Evolutionary conservation across 2,113 vertebrate species (phyloP).

Genomic region (Podarcis cretensis): DNA sequence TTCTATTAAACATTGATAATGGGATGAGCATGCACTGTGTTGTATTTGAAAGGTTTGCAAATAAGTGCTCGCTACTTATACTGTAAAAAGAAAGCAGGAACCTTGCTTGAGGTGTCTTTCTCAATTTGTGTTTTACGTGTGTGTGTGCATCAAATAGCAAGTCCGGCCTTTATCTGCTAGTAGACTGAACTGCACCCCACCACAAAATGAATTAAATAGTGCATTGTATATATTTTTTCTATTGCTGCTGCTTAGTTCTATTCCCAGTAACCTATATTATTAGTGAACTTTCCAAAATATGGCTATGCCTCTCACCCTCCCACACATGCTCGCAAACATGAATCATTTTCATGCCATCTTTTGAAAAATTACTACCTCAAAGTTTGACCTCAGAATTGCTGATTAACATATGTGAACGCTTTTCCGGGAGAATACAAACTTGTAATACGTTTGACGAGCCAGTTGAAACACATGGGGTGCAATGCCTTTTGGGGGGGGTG

Average conservation of each 20-base stretch:
- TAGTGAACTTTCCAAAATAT: constrained; percentile 57
- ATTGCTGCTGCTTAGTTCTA: constrained; percentile 42
- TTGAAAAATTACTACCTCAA: constrained; percentile 12
- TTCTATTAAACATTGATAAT: constrained; percentile 50
- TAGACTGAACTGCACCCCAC: constrained; percentile 45
- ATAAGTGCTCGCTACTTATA: constrained; percentile 41
- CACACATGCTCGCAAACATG: constrained; percentile 27
- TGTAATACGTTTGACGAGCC: constrained; percentile 9
- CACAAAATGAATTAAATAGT: constrained; percentile 73
- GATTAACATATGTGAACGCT: constrained; percentile 27
- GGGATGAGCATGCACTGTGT: background rate
- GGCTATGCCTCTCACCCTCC: background rate
- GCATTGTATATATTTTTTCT: constrained; percentile 57
- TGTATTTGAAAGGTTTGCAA: constrained; percentile 37
- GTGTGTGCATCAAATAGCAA: constrained; percentile 22
- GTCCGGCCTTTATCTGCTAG: constrained; percentile 44
- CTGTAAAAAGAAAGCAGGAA: background rate
- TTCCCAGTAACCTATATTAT: constrained; percentile 50
- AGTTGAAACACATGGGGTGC: constrained; percentile 37
- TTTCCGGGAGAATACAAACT: constrained; percentile 3
- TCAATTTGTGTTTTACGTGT: constrained; percentile 3
- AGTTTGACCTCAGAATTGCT: constrained; percentile 53
- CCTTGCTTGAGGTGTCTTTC: rapidly evolving
- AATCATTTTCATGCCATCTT: constrained; percentile 54
- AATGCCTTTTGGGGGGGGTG: constrained; percentile 4